Conservation (phyloP, 2,113 vertebrate species). For the Corynorhinus townsendii region DNA sequence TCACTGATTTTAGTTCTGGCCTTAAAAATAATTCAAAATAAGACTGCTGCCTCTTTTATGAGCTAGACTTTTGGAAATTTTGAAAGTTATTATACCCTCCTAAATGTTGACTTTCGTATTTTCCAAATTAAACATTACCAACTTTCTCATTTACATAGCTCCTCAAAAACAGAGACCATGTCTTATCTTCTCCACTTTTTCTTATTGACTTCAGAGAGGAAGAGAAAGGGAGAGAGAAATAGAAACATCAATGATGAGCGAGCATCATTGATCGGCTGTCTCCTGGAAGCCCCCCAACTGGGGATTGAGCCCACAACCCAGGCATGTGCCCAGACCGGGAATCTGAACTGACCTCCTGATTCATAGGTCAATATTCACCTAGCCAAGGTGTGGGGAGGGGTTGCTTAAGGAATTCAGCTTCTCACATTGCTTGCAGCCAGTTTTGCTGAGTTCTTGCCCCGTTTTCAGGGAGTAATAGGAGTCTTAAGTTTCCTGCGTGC, state of each 20-base stretch:
- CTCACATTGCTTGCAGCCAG: neutral
- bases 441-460: neutral
- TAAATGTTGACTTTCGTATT: neutral
- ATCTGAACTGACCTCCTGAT: no score
- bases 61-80: neutral
- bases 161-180: neutral
- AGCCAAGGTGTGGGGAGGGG: neutral
- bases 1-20: neutral
- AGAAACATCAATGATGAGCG: no score
- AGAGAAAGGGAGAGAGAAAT: no score
- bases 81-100: neutral
- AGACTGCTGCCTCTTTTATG: neutral
- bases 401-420: neutral
- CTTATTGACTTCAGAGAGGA: no score
- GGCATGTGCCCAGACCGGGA: no score
- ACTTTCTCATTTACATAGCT: neutral
- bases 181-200: neutral
- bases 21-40: constrained; percentile 9
- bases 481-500: neutral
- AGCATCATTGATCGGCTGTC: no score
- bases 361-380: no score
- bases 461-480: neutral
- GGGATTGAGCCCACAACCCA: no score
- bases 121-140: neutral
- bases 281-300: no score